phyloP scores from a whole-genome alignment of 92 coral and sea anemone species.

The Diadumene lineata region DNA sequence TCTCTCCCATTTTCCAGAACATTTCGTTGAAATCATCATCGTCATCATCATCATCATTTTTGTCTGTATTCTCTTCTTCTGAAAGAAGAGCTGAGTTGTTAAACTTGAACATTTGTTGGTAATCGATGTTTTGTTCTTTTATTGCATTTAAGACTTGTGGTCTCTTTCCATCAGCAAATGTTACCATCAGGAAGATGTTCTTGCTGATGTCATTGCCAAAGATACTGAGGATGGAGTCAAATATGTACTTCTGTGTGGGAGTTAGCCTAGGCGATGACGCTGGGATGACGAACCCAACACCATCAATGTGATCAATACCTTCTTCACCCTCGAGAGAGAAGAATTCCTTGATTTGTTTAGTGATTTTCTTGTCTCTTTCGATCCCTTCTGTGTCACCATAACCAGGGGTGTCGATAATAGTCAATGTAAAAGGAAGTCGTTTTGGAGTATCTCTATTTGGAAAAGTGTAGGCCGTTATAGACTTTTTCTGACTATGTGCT shows the following conservation, averaged over 20 bases:
- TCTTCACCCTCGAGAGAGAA: constrained; percentile 12
- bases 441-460: constrained; percentile 1
- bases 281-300: constrained; percentile 42
- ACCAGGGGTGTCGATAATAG: constrained; percentile 50
- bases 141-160: constrained; percentile 47
- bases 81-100: constrained; percentile 54
- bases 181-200: constrained; percentile 48
- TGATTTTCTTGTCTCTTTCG: constrained; percentile 35
- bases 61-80: not conserved
- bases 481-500: constrained; percentile 34
- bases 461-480: constrained; percentile 39
- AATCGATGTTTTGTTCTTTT: constrained; percentile 12
- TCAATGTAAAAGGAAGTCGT: constrained; percentile 30
- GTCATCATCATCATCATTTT: not conserved
- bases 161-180: constrained; percentile 44
- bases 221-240: constrained; percentile 35
- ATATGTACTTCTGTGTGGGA: constrained; percentile 49
- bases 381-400: constrained; percentile 52
- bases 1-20: constrained; percentile 54
- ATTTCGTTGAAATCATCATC: constrained; percentile 29
- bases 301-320: constrained; percentile 51
- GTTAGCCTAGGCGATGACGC: constrained; percentile 34
- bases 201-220: constrained; percentile 52
- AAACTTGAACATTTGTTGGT: constrained; percentile 20
- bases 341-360: constrained; percentile 37